Base-by-base conservation (phyloP, 2,888 invertebrate genomes). In the Monopis laevigella region DNA sequence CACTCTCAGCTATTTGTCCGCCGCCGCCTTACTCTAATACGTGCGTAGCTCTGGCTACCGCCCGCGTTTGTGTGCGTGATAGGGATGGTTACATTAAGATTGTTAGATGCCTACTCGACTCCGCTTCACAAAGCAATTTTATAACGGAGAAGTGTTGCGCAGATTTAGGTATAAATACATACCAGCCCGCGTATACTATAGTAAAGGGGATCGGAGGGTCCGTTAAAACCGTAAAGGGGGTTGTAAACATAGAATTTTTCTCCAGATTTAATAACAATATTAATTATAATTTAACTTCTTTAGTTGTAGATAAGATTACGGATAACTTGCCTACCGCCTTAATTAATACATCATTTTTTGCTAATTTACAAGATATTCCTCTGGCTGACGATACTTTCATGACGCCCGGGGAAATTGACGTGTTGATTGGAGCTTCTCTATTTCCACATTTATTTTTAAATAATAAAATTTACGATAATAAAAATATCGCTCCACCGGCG, bases 301-400 rank as follows among this genome's bases (percentile, higher is more conserved):
- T 46, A 3, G 39, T 48, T 8, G 44, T 48, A 2, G 44, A 46
- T 30, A 35, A 29, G 35, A 43, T 48, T 14, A 46, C 46, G 3
- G 43, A 45, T 19, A 6, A 11, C 7, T 41, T 48, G 19, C 48
- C 46, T 2, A 43, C 40, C n/a, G 41, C 40, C 17, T 10, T 18
- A 10, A 30, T 45, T 14, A 38, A 44, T 21, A 40, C 11, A 5
- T 34, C 41, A 3, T 27, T 19, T 8, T 17, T 45, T 8, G 26
- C 28, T 12, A 21, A 46, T 29, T 38, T 43, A 10, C 17, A 36
- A 11, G 26, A 36, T 39, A 2, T 45, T 21, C 44, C 40, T 11
- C 35, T 47, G 8, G 46, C 48, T 2, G 48, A 47, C 29, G 35
- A 43, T 16, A 39, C 19, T 2, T 48, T 36, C 19, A 40, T 27